phyloP scores from a whole-genome alignment of 2,797 vertebrate genomes.

The Perodicticus potto region DNA sequence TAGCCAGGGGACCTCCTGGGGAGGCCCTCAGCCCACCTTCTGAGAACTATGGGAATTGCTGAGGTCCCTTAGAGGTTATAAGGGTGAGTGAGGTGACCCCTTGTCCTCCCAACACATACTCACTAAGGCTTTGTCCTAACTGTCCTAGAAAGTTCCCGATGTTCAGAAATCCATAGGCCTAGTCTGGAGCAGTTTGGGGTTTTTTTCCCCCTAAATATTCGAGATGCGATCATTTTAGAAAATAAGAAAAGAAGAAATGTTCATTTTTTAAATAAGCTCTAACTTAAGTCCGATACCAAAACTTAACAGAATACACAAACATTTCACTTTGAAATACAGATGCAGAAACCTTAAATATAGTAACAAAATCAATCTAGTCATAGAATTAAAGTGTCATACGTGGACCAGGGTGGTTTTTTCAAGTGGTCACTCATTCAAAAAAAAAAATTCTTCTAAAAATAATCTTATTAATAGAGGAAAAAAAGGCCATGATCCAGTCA shows the following conservation, averaged over 20 bases:
- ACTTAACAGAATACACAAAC: neutral
- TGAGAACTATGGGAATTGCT: neutral
- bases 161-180: neutral
- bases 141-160: neutral
- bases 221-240: neutral
- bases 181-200: too few species aligned
- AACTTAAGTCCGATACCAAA: neutral
- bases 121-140: neutral
- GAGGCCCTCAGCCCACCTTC: neutral
- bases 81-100: neutral
- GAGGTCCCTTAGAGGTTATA: neutral
- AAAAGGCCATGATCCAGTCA: neutral
- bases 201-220: neutral
- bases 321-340: conserved; percentile 7
- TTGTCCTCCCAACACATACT: neutral
- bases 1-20: neutral
- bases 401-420: neutral
- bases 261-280: neutral
- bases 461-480: conserved; percentile 17
- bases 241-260: neutral
- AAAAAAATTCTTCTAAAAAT: neutral
- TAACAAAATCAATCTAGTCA: neutral
- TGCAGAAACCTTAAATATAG: neutral
- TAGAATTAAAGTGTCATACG: neutral
- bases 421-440: neutral